phyloP scores from a whole-genome alignment of 2,113 vertebrate genomes.

The Desmodus rotundus region DNA sequence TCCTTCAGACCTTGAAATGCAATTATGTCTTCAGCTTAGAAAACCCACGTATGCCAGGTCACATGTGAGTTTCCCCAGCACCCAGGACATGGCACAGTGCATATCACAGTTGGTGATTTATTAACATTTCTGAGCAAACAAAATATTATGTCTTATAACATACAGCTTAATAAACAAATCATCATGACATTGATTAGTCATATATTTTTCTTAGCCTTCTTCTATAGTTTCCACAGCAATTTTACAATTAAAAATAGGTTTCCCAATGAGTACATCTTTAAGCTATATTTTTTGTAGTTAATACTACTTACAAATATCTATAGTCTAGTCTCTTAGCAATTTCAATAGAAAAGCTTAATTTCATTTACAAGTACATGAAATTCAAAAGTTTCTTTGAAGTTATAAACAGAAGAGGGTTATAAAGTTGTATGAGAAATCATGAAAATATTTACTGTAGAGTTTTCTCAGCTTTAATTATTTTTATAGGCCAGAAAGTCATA shows the following conservation, averaged over 20 bases:
- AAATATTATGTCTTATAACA: neutral
- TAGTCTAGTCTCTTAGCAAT: neutral
- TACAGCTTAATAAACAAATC: neutral
- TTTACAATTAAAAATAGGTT: neutral
- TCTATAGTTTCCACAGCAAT: neutral
- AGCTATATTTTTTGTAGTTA: neutral
- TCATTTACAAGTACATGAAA: constrained; percentile 43
- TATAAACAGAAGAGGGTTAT: constrained; percentile 70
- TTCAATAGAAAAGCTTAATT: constrained; percentile 62
- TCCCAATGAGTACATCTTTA: neutral
- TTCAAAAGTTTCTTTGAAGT: constrained; percentile 70
- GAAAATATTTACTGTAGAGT: constrained; percentile 73
- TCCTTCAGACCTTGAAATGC: neutral
- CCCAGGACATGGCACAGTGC: neutral
- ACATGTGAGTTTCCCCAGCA: neutral
- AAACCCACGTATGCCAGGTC: neutral
- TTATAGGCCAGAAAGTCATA: constrained; percentile 78
- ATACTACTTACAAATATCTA: neutral
- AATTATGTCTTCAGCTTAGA: neutral
- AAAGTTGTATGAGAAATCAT: constrained; percentile 74
- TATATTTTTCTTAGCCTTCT: neutral
- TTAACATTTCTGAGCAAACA: neutral
- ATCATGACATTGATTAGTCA: neutral
- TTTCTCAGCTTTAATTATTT: constrained; percentile 73
- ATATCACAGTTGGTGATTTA: neutral